phyloP scores from a whole-genome alignment of 2,797 vertebrate genomes.

The Phataginus tetradactyla region DNA sequence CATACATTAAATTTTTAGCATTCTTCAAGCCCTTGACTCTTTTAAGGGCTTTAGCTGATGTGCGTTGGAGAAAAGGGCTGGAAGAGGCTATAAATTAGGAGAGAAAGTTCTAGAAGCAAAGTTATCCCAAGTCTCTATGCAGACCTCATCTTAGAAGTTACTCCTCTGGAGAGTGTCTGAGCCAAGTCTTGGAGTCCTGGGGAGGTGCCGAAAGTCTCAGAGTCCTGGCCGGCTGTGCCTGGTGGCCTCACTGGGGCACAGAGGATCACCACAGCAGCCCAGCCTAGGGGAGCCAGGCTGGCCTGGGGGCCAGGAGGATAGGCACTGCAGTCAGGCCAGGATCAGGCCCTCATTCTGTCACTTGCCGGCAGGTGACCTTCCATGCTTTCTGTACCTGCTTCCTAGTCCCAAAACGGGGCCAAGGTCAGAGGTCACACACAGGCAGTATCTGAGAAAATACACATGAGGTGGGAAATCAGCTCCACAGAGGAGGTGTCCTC shows the following conservation, averaged over 20 bases:
- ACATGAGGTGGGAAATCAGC: too few relatives aligned
- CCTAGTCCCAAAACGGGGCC: background rate
- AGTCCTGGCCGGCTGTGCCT: background rate
- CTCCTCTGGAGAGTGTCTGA: background rate
- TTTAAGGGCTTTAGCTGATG: conserved; percentile 62
- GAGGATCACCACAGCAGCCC: background rate
- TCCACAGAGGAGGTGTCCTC: background rate
- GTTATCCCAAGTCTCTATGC: background rate
- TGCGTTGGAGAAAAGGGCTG: background rate
- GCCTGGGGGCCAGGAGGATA: background rate
- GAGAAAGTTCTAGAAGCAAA: conserved; percentile 55
- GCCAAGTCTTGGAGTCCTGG: background rate
- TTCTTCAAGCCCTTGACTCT: conserved; percentile 67
- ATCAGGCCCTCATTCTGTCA: background rate
- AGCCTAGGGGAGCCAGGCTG: fast-evolving
- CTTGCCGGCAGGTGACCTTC: background rate
- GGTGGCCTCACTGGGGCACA: background rate
- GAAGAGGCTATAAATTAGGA: conserved; percentile 5
- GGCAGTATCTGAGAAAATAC: background rate
- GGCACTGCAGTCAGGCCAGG: fast-evolving
- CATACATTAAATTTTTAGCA: conserved; percentile 80
- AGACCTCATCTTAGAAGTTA: background rate
- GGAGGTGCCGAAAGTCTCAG: background rate
- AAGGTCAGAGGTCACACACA: background rate
- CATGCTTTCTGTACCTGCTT: background rate